These are phyloP conservation scores for Mus spretus DNA, from an alignment of 2,797 vertebrate species.

Conservation along the genomic window DNA sequence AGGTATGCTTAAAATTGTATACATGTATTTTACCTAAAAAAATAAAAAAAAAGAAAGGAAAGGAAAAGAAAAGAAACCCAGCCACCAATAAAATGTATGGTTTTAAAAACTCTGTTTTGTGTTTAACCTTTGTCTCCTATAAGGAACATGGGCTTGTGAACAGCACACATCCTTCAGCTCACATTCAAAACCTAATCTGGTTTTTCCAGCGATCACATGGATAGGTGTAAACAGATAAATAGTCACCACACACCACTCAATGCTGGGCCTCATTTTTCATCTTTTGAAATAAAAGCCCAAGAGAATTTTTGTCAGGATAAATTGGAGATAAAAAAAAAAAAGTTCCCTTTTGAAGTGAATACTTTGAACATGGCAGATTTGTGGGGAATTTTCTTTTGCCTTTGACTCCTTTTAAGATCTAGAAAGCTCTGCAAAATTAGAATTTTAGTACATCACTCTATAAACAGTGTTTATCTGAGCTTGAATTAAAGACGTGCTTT, in stretches of 20 bases:
- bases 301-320: constrained; percentile 89
- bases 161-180: constrained; percentile 68
- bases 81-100: constrained; percentile 67
- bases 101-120: constrained; percentile 79
- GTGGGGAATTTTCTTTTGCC: constrained; percentile 85
- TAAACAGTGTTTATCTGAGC: constrained; percentile 69
- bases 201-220: constrained; percentile 85
- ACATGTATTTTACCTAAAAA: constrained; percentile 18
- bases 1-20: constrained; percentile 44
- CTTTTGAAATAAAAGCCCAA: constrained; percentile 88
- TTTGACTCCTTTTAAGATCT: constrained; percentile 83
- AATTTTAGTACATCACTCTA: constrained; percentile 74
- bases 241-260: constrained; percentile 82
- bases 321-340: constrained; percentile 88
- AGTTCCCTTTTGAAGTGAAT: constrained; percentile 87
- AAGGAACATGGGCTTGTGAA: constrained; percentile 78
- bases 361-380: constrained; percentile 88
- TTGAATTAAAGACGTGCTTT: constrained; percentile 82
- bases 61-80: background rate
- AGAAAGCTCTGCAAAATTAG: constrained; percentile 78
- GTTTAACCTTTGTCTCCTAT: constrained; percentile 84
- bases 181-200: constrained; percentile 79
- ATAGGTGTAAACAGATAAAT: constrained; percentile 90
- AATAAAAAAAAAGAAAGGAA: background rate
- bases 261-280: constrained; percentile 89